These are phyloP conservation scores for Typhlichthys eigenmanni DNA, from an alignment of 2,797 vertebrate species.

Conservation along the genomic window DNA sequence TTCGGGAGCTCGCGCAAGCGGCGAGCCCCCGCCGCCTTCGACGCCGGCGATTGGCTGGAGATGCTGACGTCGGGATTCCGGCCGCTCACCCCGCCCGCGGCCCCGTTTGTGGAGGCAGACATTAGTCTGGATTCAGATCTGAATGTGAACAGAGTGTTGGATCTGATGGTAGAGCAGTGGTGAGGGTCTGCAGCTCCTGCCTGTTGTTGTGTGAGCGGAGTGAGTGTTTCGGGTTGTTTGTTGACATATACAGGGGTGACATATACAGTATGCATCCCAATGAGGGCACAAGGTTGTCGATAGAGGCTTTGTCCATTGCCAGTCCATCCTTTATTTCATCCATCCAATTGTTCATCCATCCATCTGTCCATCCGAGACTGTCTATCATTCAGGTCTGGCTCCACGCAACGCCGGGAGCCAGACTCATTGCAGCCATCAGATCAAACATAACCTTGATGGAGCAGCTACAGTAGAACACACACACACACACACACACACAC, in stretches of 20 bases:
- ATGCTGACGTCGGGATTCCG: slow-evolving; percentile 81
- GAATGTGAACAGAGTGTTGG: slow-evolving; percentile 81
- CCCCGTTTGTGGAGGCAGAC: slow-evolving; percentile 86
- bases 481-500: slow-evolving; percentile 11
- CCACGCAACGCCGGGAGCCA: slow-evolving; percentile 78
- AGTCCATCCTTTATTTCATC: slow-evolving; percentile 24
- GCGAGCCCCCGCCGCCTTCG: slow-evolving; percentile 70
- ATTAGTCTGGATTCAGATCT: slow-evolving; percentile 86
- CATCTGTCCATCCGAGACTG: slow-evolving; percentile 31
- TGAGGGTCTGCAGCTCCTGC: slow-evolving; percentile 53
- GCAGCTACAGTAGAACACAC: slow-evolving; percentile 38
- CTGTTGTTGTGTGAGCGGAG: slow-evolving; percentile 36
- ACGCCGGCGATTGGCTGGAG: slow-evolving; percentile 88
- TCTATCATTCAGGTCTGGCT: slow-evolving; percentile 55
- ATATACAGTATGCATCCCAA: slow-evolving; percentile 32
- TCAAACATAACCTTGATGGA: slow-evolving; percentile 42
- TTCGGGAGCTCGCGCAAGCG: slow-evolving; percentile 71
- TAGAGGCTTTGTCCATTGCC: slow-evolving; percentile 13
- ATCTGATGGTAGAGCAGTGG: slow-evolving; percentile 83
- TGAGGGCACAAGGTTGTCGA: slow-evolving; percentile 50
- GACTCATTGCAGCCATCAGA: slow-evolving; percentile 44
- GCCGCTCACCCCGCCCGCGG: slow-evolving; percentile 73
- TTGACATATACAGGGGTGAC: slow-evolving; percentile 38
- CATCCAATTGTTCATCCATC: slow-evolving; percentile 37
- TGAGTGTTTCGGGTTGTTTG: slow-evolving; percentile 42